These are phyloP conservation scores for Orchesella flavescens DNA, from an alignment of 2,888 invertebrate genomes.

Conservation along the genomic window DNA sequence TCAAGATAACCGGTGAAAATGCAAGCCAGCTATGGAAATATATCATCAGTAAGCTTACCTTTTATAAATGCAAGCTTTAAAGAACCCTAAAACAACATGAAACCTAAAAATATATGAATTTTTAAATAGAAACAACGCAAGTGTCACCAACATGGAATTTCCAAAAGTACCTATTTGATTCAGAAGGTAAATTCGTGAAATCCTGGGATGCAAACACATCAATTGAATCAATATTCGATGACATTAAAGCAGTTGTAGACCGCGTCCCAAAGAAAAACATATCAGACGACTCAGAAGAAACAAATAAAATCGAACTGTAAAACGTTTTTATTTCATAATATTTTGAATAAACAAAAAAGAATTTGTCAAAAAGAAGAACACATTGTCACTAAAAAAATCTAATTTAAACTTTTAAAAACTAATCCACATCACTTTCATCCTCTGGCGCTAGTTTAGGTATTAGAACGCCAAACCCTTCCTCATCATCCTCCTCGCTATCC, in stretches of 20 bases:
- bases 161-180: conserved; percentile 76
- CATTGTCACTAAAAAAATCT: too few species aligned
- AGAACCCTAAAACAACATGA: background rate
- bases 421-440: conserved; percentile 7
- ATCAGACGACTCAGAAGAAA: background rate
- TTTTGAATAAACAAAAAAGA: background rate
- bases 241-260: conserved; percentile 66
- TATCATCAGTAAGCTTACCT: conserved; percentile 73
- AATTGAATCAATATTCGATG: conserved; percentile 73
- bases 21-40: conserved; percentile 74
- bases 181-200: conserved; percentile 74
- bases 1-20: conserved; percentile 74
- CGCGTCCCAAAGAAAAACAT: background rate
- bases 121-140: conserved; percentile 21
- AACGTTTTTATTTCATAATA: background rate
- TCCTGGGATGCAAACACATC: conserved; percentile 75
- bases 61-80: background rate
- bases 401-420: background rate
- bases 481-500: background rate
- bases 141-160: conserved; percentile 76
- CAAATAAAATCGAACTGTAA: conserved; percentile 39
- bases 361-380: background rate
- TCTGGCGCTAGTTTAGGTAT: background rate
- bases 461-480: background rate
- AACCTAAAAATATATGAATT: conserved; percentile 11